Conservation (phyloP, 2,113 vertebrate genomes). For the Arvicanthis niloticus region DNA sequence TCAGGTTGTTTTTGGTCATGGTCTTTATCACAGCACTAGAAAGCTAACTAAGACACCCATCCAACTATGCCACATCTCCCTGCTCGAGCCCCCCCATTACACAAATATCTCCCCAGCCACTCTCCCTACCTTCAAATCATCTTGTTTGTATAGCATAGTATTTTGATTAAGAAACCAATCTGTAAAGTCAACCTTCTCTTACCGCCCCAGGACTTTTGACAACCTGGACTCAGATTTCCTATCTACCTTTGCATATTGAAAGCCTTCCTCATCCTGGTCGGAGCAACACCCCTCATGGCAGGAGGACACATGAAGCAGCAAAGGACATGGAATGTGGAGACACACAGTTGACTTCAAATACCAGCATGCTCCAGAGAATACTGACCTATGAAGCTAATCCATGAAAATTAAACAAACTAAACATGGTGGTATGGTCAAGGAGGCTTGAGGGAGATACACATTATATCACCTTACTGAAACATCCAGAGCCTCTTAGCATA, state of each 20-base stretch:
- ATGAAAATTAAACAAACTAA: background rate
- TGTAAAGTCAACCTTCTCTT: background rate
- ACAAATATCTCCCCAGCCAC: background rate
- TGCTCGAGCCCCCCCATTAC: background rate
- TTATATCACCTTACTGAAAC: background rate
- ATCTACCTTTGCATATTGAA: background rate
- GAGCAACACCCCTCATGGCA: background rate
- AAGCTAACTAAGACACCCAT: background rate
- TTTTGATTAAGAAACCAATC: conserved; percentile 8
- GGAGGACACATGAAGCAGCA: background rate
- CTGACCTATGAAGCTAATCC: background rate
- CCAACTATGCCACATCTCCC: background rate
- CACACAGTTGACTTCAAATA: background rate
- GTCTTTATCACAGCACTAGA: no score
- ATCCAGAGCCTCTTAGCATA: background rate
- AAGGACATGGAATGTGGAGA: background rate
- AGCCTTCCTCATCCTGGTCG: background rate
- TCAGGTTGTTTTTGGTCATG: background rate
- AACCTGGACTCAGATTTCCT: background rate
- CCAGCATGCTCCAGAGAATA: background rate
- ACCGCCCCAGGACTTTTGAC: background rate
- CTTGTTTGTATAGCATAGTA: background rate
- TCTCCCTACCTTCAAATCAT: background rate
- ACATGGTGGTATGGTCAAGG: background rate
- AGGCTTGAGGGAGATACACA: background rate